Evolutionary conservation across 2,888 invertebrate species (phyloP).

Genomic region (Melinopterus prodromus): DNA sequence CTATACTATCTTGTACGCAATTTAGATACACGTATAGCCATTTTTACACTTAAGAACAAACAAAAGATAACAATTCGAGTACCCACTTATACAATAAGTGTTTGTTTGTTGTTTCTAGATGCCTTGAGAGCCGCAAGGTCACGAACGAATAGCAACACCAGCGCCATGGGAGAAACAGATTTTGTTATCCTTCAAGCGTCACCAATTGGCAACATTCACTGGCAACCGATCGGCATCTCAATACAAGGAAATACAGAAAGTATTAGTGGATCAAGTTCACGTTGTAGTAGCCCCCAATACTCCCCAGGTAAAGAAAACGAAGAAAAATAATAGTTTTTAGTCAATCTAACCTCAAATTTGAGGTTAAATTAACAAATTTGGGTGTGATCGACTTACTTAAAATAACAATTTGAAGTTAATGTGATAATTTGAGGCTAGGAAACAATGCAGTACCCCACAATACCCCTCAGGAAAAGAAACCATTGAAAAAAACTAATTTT

Average conservation of each 20-base stretch:
- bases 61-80: too few species aligned
- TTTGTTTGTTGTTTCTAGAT: constrained; percentile 35
- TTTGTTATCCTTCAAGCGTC: constrained; percentile 65
- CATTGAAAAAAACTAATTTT: too few species aligned
- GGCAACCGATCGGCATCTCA: constrained; percentile 61
- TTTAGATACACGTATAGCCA: too few species aligned
- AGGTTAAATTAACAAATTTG: not conserved
- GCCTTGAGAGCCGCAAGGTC: constrained; percentile 47
- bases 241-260: constrained; percentile 59
- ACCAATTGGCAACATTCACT: constrained; percentile 61
- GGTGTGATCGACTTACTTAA: too few species aligned
- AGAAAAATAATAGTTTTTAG: not conserved
- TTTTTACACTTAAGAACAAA: too few species aligned
- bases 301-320: constrained; percentile 53
- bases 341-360: not conserved
- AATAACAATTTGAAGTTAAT: too few species aligned
- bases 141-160: constrained; percentile 55
- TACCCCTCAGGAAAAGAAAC: too few species aligned
- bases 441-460: too few species aligned
- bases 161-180: constrained; percentile 62
- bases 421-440: too few species aligned
- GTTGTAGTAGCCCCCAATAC: constrained; percentile 55
- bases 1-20: not conserved
- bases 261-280: constrained; percentile 61
- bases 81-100: not conserved